Conservation (phyloP, 2,888 invertebrate species). For the Pristionchus mayeri region DNA sequence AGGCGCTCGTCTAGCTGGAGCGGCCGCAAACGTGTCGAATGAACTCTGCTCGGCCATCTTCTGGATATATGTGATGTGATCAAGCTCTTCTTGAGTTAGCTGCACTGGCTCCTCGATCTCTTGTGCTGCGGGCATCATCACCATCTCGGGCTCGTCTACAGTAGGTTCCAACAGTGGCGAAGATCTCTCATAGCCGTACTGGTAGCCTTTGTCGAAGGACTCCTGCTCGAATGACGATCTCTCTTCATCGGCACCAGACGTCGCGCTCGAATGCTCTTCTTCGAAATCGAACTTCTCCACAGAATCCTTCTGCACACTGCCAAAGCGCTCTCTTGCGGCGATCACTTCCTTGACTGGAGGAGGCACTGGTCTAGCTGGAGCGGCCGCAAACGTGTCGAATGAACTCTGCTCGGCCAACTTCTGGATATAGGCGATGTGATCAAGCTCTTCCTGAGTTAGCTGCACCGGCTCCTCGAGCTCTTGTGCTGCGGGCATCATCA, state of each 20-base stretch:
- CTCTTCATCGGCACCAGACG: not conserved
- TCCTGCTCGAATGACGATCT: not conserved
- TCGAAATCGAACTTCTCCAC: not conserved
- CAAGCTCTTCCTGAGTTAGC: slow-evolving; percentile 7
- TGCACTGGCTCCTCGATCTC: not conserved
- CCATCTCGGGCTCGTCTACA: not conserved
- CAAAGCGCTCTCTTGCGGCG: not conserved
- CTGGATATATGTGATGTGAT: slow-evolving; percentile 7
- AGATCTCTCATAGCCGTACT: not conserved
- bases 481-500: not conserved
- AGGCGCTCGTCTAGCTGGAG: not conserved
- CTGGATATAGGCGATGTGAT: slow-evolving; percentile 15
- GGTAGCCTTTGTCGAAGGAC: not conserved
- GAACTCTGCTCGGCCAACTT: not conserved
- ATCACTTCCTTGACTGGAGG: not conserved
- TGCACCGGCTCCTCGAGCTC: not conserved
- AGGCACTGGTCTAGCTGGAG: not conserved
- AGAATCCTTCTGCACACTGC: not conserved
- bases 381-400: not conserved
- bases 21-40: not conserved
- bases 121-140: not conserved
- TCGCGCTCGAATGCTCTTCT: not conserved
- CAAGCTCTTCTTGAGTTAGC: slow-evolving; percentile 14
- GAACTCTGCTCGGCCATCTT: slow-evolving; percentile 14
- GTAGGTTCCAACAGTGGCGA: not conserved